Evolutionary conservation across 2,797 vertebrate genomes (phyloP), one percentile per base, ranked within the genome.

Genomic region (Hipposideros larvatus): DNA sequence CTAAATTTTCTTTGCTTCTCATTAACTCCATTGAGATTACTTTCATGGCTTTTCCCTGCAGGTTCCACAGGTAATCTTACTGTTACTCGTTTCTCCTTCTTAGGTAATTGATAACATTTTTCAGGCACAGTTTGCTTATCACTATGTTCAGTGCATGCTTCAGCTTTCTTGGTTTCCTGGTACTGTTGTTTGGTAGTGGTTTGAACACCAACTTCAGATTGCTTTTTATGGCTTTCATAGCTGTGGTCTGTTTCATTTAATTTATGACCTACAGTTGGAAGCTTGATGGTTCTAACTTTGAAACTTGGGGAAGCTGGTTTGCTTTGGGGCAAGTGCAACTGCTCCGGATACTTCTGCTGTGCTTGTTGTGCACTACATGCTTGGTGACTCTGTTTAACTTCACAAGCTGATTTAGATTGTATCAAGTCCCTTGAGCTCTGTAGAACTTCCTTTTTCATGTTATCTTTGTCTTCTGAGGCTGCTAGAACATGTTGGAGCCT

Each of bases 271-370:
- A 70, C 31, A 77, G 41, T 89, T 1, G 98, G 97, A 84, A 98
- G 98, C 89, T 98, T 98, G 48, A 97, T 92, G 70, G 98, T 96
- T 93, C 98, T 99, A 18, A 96, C 96, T 96, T 97, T 98, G 97
- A 97, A 98, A 93, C 97, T 98, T 87, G 99, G 99, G 75, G 98
- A 98, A 66, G 97, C 97, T 95, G 99, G 98, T 94, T 99, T 99
- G 89, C 70, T 97, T 96, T 97, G 96, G 43, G 98, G 98, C 31
- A 98, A 90, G 14, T 87, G 57, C 22, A 95, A n/a, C 0, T 85
- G 92, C 37, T 97, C 93, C 37, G 95, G 53, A 48, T 63, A 79
- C 90, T 98, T 98, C 28, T 95, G 98, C 91, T 98, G 98, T 95
- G 97, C 98, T 77, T 98, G 98, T 74, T 93, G 85, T 77, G 91